Percentiles rank a stretch among this genome's conserved stretches.
phyloP scores from a whole-genome alignment of 2,113 vertebrate species.

The Corythaixoides concolor region DNA sequence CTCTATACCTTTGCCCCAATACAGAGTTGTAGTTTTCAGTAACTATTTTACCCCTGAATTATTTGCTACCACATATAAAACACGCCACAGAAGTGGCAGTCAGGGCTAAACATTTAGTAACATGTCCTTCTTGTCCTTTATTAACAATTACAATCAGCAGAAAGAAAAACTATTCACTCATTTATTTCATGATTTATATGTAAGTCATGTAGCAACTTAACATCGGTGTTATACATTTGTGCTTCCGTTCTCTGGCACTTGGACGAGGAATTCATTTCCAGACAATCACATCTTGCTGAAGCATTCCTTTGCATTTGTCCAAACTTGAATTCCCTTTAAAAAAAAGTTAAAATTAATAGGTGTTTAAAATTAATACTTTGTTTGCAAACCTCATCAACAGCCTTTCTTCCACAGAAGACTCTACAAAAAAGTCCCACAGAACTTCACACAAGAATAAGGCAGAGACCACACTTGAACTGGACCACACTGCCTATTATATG shows the following conservation, averaged over 20 bases:
- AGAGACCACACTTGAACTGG: not conserved
- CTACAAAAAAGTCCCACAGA: not conserved
- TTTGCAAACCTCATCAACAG: not conserved
- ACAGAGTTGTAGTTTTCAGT: slow-evolving; percentile 64
- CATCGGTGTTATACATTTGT: slow-evolving; percentile 70
- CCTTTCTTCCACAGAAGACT: not conserved
- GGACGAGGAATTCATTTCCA: slow-evolving; percentile 65
- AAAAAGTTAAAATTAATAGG: not conserved
- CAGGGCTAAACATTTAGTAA: slow-evolving; percentile 50
- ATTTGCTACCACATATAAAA: slow-evolving; percentile 64
- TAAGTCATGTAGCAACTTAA: slow-evolving; percentile 63
- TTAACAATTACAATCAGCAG: slow-evolving; percentile 62
- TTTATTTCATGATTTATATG: slow-evolving; percentile 60
- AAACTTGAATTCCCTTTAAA: slow-evolving; percentile 91
- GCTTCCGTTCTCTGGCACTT: slow-evolving; percentile 76
- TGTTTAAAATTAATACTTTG: not conserved
- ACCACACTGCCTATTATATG: not conserved
- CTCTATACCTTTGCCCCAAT: slow-evolving; percentile 60
- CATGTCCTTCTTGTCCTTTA: slow-evolving; percentile 68
- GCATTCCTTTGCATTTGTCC: slow-evolving; percentile 95
- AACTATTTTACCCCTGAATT: slow-evolving; percentile 55
- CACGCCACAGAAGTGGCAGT: slow-evolving; percentile 48
- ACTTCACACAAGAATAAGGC: not conserved
- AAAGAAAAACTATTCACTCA: slow-evolving; percentile 56
- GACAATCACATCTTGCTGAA: slow-evolving; percentile 93